These are phyloP conservation scores for Apis dorsata DNA, from an alignment of 1,140 invertebrate genomes.

Conservation along the genomic window DNA sequence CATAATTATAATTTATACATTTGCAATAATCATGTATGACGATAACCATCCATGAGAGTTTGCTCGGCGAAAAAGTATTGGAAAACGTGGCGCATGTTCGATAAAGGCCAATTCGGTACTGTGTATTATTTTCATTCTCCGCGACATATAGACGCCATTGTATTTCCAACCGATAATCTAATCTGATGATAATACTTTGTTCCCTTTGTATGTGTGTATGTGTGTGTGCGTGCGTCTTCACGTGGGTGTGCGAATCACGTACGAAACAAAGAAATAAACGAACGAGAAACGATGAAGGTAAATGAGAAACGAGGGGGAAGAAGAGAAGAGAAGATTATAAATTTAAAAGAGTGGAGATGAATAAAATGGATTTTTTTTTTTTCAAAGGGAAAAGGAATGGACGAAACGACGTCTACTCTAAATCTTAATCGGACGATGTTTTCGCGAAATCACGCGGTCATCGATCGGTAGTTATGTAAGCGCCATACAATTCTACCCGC, in stretches of 20 bases:
- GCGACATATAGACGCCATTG: constrained; percentile 68
- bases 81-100: background rate
- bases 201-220: background rate
- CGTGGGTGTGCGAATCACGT: constrained; percentile 31
- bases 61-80: background rate
- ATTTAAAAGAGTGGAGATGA: background rate
- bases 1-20: background rate
- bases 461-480: constrained; percentile 36
- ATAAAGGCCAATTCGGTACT: constrained; percentile 14
- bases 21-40: background rate
- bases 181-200: constrained; percentile 67
- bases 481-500: background rate
- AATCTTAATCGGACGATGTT: background rate
- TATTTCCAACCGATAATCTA: constrained; percentile 69
- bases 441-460: background rate
- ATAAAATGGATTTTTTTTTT: background rate
- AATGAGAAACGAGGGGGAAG: no score
- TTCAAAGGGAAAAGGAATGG: background rate
- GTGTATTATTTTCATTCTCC: constrained; percentile 47
- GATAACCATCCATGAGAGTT: background rate
- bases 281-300: background rate
- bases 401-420: no score
- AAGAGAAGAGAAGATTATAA: background rate
- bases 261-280: background rate
- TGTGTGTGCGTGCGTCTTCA: background rate